Evolutionary conservation across 2,113 vertebrate genomes (phyloP).

Genomic region (Antidorcas marsupialis): DNA sequence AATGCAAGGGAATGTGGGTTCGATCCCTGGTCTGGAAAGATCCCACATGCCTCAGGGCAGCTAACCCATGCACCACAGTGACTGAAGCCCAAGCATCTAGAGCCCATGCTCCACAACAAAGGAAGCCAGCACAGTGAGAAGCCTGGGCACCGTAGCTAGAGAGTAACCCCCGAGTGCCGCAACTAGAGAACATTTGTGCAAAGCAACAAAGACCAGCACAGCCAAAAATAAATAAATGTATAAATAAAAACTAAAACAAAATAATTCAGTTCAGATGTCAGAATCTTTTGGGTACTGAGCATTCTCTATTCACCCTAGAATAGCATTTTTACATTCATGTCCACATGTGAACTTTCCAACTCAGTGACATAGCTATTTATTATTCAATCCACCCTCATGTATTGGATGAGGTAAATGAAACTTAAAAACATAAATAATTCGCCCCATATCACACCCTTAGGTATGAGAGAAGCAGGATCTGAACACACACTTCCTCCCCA

Average conservation of each 20-base stretch:
- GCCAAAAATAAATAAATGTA: neutral
- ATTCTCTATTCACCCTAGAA: neutral
- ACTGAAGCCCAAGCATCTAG: neutral
- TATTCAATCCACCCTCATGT: neutral
- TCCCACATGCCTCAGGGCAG: neutral
- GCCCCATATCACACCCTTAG: neutral
- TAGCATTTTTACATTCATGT: neutral
- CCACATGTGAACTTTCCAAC: too few relatives aligned
- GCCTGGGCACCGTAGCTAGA: neutral
- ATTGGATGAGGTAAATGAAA: neutral
- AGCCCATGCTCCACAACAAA: neutral
- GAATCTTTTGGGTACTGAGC: neutral
- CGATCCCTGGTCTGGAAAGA: neutral
- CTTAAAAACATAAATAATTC: neutral
- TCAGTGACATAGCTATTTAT: neutral
- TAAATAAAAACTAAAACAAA: neutral
- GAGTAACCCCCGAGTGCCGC: rapidly evolving
- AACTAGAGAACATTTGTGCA: neutral
- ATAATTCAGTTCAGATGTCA: neutral
- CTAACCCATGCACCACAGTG: neutral
- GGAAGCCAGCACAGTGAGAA: neutral
- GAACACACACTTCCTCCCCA: neutral
- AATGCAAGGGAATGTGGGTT: neutral
- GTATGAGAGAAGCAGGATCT: neutral
- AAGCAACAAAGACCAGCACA: neutral